Evolutionary conservation across 2,797 vertebrate species (phyloP).

Genomic region (Gallinago stenura): DNA sequence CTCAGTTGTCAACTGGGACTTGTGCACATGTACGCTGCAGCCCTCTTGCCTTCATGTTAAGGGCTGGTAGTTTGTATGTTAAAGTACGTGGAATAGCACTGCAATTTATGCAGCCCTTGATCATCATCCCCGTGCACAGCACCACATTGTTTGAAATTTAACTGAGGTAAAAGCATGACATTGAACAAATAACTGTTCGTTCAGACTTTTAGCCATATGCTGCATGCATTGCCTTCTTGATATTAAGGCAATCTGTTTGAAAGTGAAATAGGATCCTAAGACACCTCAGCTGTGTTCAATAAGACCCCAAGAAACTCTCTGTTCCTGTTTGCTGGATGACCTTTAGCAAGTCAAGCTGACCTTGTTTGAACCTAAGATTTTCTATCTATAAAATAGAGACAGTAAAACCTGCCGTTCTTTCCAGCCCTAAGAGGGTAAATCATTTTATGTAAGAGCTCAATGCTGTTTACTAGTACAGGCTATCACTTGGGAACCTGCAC

Average conservation of each 20-base stretch:
- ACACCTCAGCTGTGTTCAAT: neutral
- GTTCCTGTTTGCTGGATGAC: neutral
- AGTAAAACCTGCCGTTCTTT: neutral
- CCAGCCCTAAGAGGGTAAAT: neutral
- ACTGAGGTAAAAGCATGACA: neutral
- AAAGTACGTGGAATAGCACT: neutral
- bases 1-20: neutral
- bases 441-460: neutral
- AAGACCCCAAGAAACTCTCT: neutral
- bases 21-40: neutral
- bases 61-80: neutral
- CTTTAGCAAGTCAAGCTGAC: neutral
- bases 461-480: neutral
- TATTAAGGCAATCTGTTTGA: neutral
- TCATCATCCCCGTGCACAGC: neutral
- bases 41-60: neutral
- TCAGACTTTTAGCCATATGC: neutral
- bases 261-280: neutral
- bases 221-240: neutral
- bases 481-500: neutral
- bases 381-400: neutral
- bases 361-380: neutral
- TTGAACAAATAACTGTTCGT: neutral
- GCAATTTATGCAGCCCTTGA: neutral
- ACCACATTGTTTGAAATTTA: neutral